These are phyloP conservation scores for Cheilosia urbana DNA, from an alignment of 2,888 invertebrate genomes.

Conservation along the genomic window DNA sequence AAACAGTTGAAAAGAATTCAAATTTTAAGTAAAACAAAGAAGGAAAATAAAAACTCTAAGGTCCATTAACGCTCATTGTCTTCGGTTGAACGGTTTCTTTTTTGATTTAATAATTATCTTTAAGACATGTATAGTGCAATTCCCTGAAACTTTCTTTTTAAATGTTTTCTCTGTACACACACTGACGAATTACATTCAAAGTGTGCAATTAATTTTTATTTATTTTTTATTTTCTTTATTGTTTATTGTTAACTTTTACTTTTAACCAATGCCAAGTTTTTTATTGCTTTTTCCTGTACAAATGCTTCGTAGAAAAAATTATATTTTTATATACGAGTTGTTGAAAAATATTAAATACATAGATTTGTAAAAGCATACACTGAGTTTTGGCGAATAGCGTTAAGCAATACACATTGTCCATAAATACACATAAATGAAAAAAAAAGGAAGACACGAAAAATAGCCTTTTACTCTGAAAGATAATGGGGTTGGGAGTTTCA, in stretches of 20 bases:
- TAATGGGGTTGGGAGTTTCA: not conserved
- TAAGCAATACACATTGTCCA: slow-evolving; percentile 68
- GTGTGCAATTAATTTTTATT: slow-evolving; percentile 12
- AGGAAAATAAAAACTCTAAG: slow-evolving; percentile 32
- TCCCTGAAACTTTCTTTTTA: slow-evolving; percentile 31
- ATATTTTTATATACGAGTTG: slow-evolving; percentile 20
- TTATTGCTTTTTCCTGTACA: slow-evolving; percentile 46
- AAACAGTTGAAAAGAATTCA: slow-evolving; percentile 29
- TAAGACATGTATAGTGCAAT: slow-evolving; percentile 49
- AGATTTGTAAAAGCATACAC: slow-evolving; percentile 69
- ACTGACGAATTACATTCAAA: slow-evolving; percentile 15
- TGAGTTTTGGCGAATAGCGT: slow-evolving; percentile 68
- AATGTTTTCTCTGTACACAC: slow-evolving; percentile 37
- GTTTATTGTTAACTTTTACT: slow-evolving; percentile 30
- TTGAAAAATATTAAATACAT: slow-evolving; percentile 47
- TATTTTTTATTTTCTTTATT: slow-evolving; percentile 7
- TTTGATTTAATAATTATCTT: slow-evolving; percentile 7
- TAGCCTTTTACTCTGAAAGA: slow-evolving; percentile 48
- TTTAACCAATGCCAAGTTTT: slow-evolving; percentile 68
- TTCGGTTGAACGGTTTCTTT: slow-evolving; percentile 28
- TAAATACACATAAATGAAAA: slow-evolving; percentile 55
- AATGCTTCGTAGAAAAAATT: slow-evolving; percentile 33
- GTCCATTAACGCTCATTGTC: slow-evolving; percentile 62
- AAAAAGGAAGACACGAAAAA: slow-evolving; percentile 58
- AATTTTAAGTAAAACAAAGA: slow-evolving; percentile 31